These are phyloP conservation scores for Margarornis squamiger DNA, from an alignment of 2,797 vertebrate species.

Conservation along the genomic window DNA sequence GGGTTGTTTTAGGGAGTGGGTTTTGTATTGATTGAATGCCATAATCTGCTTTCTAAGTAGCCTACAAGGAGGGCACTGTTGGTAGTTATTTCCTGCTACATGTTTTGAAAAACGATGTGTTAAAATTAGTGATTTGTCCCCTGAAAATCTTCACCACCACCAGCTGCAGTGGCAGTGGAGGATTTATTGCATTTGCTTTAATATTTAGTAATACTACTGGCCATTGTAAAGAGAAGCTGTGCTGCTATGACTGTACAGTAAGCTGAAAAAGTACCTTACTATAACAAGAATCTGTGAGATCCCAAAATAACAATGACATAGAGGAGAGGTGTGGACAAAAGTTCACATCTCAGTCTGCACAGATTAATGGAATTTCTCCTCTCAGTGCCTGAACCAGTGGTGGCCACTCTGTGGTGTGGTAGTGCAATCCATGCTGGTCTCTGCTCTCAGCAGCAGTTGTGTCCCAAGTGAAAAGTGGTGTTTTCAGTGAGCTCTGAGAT, in stretches of 20 bases:
- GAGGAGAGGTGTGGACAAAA: background rate
- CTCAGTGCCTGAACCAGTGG: background rate
- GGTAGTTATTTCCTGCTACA: background rate
- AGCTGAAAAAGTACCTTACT: background rate
- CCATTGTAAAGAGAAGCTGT: background rate
- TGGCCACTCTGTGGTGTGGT: background rate
- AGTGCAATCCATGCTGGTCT: background rate
- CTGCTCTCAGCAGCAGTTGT: background rate
- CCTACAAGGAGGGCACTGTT: background rate
- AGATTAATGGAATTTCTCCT: background rate
- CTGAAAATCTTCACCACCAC: background rate
- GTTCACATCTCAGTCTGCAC: background rate
- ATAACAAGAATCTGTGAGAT: background rate
- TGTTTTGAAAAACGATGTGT: background rate
- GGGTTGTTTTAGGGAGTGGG: fast-evolving
- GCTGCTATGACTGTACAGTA: background rate
- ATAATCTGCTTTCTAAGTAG: background rate
- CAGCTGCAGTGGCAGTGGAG: background rate
- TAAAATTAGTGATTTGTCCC: background rate
- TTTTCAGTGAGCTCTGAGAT: background rate
- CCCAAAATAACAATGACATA: background rate
- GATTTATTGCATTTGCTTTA: background rate
- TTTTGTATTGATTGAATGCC: background rate
- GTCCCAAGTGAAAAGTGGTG: background rate
- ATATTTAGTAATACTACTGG: background rate